Percentiles rank a stretch among this genome's conserved stretches.
phyloP scores from a whole-genome alignment of 1,140 invertebrate genomes.

The Hypsibius dujardini region DNA sequence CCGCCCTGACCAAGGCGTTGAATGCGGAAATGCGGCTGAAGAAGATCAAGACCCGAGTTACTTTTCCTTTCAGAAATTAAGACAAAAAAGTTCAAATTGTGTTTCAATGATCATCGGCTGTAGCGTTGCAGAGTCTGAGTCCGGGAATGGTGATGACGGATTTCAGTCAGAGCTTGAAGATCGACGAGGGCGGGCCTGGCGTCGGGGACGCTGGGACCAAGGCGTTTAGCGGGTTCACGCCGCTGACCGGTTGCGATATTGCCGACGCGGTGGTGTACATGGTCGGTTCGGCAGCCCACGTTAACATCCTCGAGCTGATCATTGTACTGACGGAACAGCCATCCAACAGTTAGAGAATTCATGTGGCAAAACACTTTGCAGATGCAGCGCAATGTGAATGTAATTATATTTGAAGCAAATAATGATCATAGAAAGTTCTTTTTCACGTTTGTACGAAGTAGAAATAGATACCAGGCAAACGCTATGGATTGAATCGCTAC shows the following conservation, averaged over 20 bases:
- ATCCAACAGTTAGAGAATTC: background rate
- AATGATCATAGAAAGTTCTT: too few relatives aligned
- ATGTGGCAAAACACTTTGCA: too few relatives aligned
- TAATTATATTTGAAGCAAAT: too few relatives aligned
- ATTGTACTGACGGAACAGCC: constrained; percentile 22
- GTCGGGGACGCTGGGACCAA: background rate
- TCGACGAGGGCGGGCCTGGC: background rate
- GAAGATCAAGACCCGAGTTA: constrained; percentile 45
- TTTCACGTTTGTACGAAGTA: too few relatives aligned
- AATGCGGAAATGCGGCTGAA: constrained; percentile 42
- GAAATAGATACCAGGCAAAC: too few relatives aligned
- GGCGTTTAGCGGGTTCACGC: background rate
- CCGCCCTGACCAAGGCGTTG: constrained; percentile 44
- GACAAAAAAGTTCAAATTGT: too few relatives aligned
- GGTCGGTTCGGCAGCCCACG: constrained; percentile 21
- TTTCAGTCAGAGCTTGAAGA: background rate
- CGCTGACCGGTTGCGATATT: constrained; percentile 21
- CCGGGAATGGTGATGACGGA: background rate
- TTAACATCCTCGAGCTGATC: constrained; percentile 24
- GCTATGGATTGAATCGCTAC: too few relatives aligned
- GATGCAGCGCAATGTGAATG: too few relatives aligned
- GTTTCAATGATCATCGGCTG: background rate
- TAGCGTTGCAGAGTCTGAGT: background rate
- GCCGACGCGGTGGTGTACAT: constrained; percentile 22
- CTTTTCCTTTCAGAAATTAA: constrained; percentile 26